Evolutionary conservation across 2,797 vertebrate species (phyloP), one percentile per base, ranked within the genome.

Genomic region (Triplophysa bombifrons): DNA sequence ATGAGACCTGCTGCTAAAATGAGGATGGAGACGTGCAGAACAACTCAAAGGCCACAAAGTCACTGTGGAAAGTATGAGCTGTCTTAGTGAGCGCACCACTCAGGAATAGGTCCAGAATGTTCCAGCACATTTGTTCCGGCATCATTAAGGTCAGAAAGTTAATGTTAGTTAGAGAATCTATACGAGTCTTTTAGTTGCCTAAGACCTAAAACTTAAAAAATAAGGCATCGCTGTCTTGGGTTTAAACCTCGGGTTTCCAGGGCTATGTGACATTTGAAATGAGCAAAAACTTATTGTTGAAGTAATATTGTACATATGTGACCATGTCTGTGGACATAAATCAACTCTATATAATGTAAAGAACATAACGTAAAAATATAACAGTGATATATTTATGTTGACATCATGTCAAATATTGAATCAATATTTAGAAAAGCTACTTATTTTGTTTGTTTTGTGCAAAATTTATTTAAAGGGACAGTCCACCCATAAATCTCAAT

Each of bases 21-120:
- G 76, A 88, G 84, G 41, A 63, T 87, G 87, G 91, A 87, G 89
- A 88, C 88, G 87, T 88, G 90, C 83, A 70, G 88, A 88, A 87
- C 85, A 77, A 83, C 89, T 91, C 86, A 86, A 84, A 74, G 86
- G 78, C 88, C 88, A 86, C 84, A 84, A 87, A 87, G 86, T 82
- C 87, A n/a, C 80, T 74, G 67, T 63, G 82, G 85, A 90, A 86
- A 88, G 86, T 87, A 89, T 87, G 88, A 87, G 67, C 88, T 88
- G 87, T 91, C 87, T 85, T 85, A 86, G 82, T 78, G 80, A 85
- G 86, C 77, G 82, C 51, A 69, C 71, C 78, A 38, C 75, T 65
- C 77, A 71, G 71, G 50, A 74, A 80, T 74, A 25, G 69, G 74
- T 80, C 67, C 71, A 46, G 55, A 80, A 76, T 86, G 85, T 84